Evolutionary conservation across 2,797 vertebrate species (phyloP), one percentile per base, ranked within the genome.

Genomic region (Centroberyx gerrardi): DNA sequence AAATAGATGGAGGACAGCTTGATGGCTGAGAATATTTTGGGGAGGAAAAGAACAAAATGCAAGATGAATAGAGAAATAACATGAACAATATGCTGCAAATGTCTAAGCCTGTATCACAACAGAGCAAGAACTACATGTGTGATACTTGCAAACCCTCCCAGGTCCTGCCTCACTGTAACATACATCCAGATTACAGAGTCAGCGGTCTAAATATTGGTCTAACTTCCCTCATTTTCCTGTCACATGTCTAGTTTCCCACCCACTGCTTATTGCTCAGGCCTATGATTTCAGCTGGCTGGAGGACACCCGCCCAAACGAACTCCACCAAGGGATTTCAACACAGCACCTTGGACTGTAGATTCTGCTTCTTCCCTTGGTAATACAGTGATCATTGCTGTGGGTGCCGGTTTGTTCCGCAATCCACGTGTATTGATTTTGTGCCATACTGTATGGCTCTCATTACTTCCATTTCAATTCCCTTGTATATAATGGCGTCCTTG

Each of bases 181-280:
- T 38, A 13, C 81, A 60, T 79, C 52, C 66, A 83, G 56, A 89
- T 85, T 86, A 81, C 70, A 86, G 62, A 72, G 56, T 58, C 15
- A 54, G 63, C 3, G 28, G 58, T 69, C 60, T 82, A 85, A 84
- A 87, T 86, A 82, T 87, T 74, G 80, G 68, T 78, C 71, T 76
- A 63, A 60, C 62, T 44, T 74, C 66, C 71, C 68, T 56, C 62
- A 53, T 77, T 62, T 84, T 68, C 74, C 79, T 76, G 72, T 82
- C 82, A 52, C 66, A 62, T 61, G 68, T 68, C 51, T 28, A 27
- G 61, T 15, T 40, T 78, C 70, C 78, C 83, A 77, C 89, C 84
- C 82, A 71, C 84, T 77, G 44, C 54, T 77, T 79, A 59, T 42
- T 49, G 1, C 76, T 84, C 27, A 15, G 73, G 72, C 74, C 80